Percentiles rank a stretch among this genome's conserved stretches.
These are phyloP conservation scores for Drosophila truncata DNA, from an alignment of 1,140 invertebrate species.

Conservation along the genomic window DNA sequence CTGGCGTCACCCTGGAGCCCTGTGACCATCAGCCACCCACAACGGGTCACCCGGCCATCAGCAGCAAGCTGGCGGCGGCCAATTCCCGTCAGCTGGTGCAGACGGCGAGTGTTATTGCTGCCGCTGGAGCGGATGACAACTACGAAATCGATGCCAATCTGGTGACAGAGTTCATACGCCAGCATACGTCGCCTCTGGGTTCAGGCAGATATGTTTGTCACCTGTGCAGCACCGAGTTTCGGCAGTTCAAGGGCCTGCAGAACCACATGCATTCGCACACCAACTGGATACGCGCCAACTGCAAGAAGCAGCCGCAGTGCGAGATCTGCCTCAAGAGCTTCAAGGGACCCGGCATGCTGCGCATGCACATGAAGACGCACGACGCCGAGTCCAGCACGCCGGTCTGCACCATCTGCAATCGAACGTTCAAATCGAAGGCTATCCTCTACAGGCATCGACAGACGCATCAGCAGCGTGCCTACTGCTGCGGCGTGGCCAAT, in stretches of 20 bases:
- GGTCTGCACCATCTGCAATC: conserved; percentile 87
- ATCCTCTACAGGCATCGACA: conserved; percentile 87
- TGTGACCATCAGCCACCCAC: conserved; percentile 59
- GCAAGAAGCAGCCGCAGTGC: conserved; percentile 88
- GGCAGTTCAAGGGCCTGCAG: conserved; percentile 87
- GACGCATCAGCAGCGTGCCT: conserved; percentile 86
- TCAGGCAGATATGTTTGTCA: conserved; percentile 87
- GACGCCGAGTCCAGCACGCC: conserved; percentile 87
- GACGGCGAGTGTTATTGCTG: conserved; percentile 79
- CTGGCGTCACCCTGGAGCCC: conserved; percentile 48
- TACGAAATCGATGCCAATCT: conserved; percentile 79
- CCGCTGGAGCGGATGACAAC: conserved; percentile 72
- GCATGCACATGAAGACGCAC: conserved; percentile 88
- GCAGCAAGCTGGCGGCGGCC: conserved; percentile 66
- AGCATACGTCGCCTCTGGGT: conserved; percentile 72
- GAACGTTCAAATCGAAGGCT: conserved; percentile 87
- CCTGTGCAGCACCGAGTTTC: conserved; percentile 87
- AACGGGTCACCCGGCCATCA: conserved; percentile 55
- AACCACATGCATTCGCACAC: conserved; percentile 87
- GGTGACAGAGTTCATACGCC: conserved; percentile 78
- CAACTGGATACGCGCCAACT: conserved; percentile 88
- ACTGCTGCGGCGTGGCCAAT: conserved; percentile 77
- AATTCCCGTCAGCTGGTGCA: conserved; percentile 76
- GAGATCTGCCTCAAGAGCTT: conserved; percentile 87
- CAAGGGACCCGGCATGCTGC: conserved; percentile 88